Conservation (phyloP, 1,140 invertebrate genomes). For the Aphaenogaster rudis region DNA sequence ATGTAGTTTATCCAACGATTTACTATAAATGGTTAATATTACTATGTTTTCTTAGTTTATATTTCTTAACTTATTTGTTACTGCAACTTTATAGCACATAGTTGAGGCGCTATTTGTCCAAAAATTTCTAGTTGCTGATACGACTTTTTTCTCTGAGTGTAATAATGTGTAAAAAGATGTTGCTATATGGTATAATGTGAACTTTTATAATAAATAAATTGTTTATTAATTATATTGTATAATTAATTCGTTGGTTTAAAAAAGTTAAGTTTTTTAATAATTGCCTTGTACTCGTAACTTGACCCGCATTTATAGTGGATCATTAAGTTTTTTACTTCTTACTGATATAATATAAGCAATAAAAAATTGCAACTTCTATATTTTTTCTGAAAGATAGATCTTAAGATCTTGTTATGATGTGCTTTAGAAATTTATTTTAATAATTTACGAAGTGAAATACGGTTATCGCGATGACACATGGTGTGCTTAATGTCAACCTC, state of each 20-base stretch:
- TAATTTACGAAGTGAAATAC: conserved; percentile 20
- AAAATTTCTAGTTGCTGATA: too few relatives aligned
- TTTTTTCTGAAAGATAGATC: not conserved
- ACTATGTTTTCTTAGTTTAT: too few relatives aligned
- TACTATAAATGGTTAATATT: too few relatives aligned
- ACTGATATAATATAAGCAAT: not conserved
- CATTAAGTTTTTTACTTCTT: too few relatives aligned
- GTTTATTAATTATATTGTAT: not conserved
- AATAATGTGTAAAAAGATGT: not conserved
- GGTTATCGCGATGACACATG: conserved; percentile 15
- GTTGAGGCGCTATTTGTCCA: too few relatives aligned
- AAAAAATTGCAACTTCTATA: not conserved
- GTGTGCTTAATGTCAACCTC: conserved; percentile 45
- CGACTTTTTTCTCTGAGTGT: too few relatives aligned
- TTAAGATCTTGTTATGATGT: conserved; percentile 9
- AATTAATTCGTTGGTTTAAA: not conserved
- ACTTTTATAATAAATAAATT: not conserved
- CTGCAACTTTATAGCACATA: too few relatives aligned
- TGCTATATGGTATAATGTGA: not conserved
- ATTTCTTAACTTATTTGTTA: too few relatives aligned
- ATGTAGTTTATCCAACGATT: too few relatives aligned
- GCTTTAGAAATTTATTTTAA: not conserved
- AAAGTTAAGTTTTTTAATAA: conserved; percentile 3
- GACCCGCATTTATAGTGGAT: not conserved
- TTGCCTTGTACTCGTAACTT: not conserved